Percentiles rank a stretch among this genome's conserved stretches.
Conservation (phyloP, 2,113 vertebrate genomes). For the Himantopus leucocephalus region DNA sequence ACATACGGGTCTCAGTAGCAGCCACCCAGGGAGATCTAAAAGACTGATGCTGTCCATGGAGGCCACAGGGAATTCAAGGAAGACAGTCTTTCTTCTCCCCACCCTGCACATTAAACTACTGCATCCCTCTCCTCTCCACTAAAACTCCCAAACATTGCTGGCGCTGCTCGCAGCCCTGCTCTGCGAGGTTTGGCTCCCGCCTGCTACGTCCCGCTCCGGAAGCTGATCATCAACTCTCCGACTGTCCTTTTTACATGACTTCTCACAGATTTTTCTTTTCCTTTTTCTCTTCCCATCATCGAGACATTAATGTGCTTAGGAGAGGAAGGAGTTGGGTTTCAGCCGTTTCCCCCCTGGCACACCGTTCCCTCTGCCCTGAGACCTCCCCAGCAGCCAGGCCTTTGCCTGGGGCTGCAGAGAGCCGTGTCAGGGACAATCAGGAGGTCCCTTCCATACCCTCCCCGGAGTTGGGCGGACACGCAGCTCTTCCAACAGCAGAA, state of each 20-base stretch:
- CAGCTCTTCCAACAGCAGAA: background rate
- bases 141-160: background rate
- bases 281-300: background rate
- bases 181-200: background rate
- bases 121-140: background rate
- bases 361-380: background rate
- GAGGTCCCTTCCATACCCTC: background rate
- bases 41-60: background rate
- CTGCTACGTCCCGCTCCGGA: fast-evolving
- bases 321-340: background rate
- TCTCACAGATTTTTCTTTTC: background rate
- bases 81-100: background rate
- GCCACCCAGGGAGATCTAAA: background rate
- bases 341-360: background rate
- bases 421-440: background rate
- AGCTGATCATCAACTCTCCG: background rate
- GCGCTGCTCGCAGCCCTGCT: background rate
- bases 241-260: background rate
- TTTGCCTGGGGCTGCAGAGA: background rate
- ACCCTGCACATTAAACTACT: background rate
- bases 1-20: fast-evolving
- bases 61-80: background rate
- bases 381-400: background rate
- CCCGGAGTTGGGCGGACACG: background rate
- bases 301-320: background rate